Conservation (phyloP, 2,113 vertebrate genomes). For the Boulengerochromis microlepis region DNA sequence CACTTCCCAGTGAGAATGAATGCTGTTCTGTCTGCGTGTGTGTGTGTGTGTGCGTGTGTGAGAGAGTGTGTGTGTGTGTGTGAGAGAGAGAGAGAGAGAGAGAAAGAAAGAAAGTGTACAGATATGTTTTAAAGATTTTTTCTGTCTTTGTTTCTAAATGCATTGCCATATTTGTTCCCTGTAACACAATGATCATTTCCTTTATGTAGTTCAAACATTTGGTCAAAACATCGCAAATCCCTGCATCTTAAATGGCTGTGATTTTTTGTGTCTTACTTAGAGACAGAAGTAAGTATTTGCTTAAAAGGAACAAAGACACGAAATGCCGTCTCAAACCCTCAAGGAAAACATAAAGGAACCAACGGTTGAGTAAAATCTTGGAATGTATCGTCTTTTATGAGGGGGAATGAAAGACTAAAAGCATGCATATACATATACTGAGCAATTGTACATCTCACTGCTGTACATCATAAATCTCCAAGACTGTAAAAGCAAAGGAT, state of each 20-base stretch:
- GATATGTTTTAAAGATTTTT: not conserved
- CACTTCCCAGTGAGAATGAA: not conserved
- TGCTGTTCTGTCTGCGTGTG: not conserved
- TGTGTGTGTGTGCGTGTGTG: accelerated
- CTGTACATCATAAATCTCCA: constrained; percentile 49
- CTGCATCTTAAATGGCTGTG: not conserved
- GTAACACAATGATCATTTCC: not conserved
- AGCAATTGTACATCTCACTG: constrained; percentile 45
- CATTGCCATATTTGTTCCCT: not conserved
- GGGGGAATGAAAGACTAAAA: constrained; percentile 45
- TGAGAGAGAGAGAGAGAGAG: not conserved
- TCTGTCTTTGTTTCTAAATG: not conserved
- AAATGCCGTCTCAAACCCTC: constrained; percentile 1
- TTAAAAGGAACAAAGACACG: not conserved
- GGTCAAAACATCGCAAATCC: not conserved
- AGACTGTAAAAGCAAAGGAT: constrained; percentile 33
- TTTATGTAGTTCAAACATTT: not conserved
- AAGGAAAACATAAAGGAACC: constrained; percentile 42
- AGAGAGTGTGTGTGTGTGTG: not conserved
- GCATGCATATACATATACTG: constrained; percentile 48
- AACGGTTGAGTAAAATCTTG: constrained; percentile 41
- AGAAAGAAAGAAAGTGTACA: not conserved
- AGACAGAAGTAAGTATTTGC: not conserved
- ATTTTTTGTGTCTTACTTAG: not conserved
- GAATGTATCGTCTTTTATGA: constrained; percentile 56